A percentile compares a stretch with the other conserved stretches of the same genome.
phyloP scores from a whole-genome alignment of 2,888 invertebrate species.

The Ditula angustiorana region DNA sequence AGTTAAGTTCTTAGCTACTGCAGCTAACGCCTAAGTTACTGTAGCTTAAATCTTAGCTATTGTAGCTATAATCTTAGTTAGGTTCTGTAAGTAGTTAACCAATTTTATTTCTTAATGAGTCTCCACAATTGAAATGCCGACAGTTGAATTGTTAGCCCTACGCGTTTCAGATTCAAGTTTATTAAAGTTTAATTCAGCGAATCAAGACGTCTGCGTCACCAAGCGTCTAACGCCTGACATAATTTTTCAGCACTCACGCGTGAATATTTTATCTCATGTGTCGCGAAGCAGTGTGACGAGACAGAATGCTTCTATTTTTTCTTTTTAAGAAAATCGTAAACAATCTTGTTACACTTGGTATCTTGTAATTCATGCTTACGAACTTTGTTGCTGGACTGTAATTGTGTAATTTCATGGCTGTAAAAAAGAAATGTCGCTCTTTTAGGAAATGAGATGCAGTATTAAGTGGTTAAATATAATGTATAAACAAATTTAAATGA shows the following conservation, averaged over 20 bases:
- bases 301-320: conserved; percentile 26
- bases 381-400: neutral
- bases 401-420: neutral
- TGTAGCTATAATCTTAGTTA: too few species aligned
- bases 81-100: too few species aligned
- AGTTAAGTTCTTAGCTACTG: too few species aligned
- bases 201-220: conserved; percentile 3
- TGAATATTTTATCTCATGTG: conserved; percentile 22
- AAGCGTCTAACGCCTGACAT: conserved; percentile 16
- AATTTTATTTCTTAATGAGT: too few species aligned
- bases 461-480: neutral
- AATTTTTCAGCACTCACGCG: conserved; percentile 30
- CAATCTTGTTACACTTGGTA: conserved; percentile 15
- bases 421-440: neutral
- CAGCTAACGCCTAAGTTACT: too few species aligned
- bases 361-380: neutral
- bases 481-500: neutral
- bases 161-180: too few species aligned
- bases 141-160: neutral
- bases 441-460: neutral
- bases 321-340: conserved; percentile 13
- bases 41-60: too few species aligned
- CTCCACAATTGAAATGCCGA: too few species aligned
- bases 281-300: conserved; percentile 1
- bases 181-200: neutral